Conservation (phyloP, 2,888 invertebrate species). For the Chaetoderma sp. region DNA sequence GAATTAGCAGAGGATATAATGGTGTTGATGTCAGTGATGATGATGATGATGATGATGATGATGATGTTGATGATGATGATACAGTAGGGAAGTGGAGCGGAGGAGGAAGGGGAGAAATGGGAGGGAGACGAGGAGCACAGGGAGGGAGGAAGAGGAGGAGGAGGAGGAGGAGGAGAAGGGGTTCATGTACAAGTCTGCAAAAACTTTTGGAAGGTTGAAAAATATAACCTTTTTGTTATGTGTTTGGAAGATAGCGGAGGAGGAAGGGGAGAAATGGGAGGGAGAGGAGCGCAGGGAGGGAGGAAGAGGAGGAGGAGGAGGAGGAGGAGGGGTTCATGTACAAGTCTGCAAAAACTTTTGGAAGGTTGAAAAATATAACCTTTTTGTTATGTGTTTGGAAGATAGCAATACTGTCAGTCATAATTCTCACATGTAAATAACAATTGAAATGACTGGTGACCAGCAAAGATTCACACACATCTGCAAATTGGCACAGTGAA, state of each 20-base stretch:
- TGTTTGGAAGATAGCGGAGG: background rate
- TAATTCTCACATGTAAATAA: too few relatives aligned
- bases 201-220: too few relatives aligned
- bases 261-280: background rate
- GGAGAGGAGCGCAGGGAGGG: background rate
- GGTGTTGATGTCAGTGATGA: background rate
- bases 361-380: too few relatives aligned
- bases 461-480: background rate
- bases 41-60: background rate
- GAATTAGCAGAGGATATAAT: background rate
- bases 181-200: background rate
- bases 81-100: background rate
- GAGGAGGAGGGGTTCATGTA: background rate
- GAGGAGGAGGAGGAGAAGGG: background rate
- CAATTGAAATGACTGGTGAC: too few relatives aligned
- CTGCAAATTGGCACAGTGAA: background rate
- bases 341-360: too few relatives aligned
- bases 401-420: too few relatives aligned
- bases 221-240: background rate
- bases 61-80: background rate
- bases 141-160: background rate
- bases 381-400: too few relatives aligned
- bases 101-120: background rate
- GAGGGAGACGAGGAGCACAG: background rate
- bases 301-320: conserved; percentile 5